Evolutionary conservation across 2,113 vertebrate species (phyloP).

Genomic region (Gambusia holbrooki): DNA sequence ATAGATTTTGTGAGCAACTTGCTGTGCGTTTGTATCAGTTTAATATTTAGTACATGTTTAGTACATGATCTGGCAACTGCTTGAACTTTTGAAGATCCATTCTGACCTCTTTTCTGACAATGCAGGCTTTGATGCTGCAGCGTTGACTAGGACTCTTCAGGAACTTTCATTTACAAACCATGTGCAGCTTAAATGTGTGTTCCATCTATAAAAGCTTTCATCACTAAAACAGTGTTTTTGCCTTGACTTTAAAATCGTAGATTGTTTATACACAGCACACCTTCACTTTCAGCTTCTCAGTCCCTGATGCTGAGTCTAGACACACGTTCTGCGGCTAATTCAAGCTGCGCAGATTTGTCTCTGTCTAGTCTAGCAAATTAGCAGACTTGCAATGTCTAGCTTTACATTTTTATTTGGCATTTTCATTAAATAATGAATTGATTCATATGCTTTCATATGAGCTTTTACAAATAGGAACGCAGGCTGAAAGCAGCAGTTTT

Average conservation of each 20-base stretch:
- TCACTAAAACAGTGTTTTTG: neutral
- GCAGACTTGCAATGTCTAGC: neutral
- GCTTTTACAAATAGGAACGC: neutral
- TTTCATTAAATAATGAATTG: too few species aligned
- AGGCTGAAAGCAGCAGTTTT: neutral
- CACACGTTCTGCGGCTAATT: neutral
- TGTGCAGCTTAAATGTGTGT: neutral
- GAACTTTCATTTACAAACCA: neutral
- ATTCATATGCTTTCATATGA: too few species aligned
- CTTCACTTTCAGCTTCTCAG: neutral
- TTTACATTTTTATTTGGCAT: neutral
- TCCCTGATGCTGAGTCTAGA: neutral
- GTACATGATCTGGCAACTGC: too few species aligned
- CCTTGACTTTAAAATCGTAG: conserved; percentile 4
- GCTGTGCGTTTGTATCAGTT: neutral
- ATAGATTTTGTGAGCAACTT: neutral
- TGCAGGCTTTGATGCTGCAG: neutral
- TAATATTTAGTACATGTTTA: neutral
- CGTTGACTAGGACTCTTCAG: neutral
- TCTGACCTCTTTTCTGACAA: neutral
- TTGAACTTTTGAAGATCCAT: neutral
- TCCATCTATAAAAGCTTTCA: neutral
- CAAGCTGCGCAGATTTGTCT: neutral
- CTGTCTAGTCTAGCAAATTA: neutral
- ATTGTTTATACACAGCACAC: neutral